These are phyloP conservation scores for Cotesia glomerata DNA, from an alignment of 1,140 invertebrate species.

Conservation along the genomic window DNA sequence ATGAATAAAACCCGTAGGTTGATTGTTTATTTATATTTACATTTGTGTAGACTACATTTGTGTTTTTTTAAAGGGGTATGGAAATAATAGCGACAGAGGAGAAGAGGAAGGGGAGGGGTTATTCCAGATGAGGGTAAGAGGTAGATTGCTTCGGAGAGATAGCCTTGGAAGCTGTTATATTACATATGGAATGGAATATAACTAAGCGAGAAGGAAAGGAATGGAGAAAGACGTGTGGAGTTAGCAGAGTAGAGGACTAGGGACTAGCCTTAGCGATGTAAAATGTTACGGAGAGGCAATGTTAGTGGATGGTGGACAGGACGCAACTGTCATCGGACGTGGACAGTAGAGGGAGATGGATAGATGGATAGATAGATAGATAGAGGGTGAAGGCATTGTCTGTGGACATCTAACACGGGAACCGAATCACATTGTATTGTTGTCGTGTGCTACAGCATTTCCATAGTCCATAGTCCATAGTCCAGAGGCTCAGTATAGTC, in stretches of 20 bases:
- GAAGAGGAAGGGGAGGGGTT: not conserved
- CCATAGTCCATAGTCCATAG: not conserved
- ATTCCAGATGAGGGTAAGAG: not conserved
- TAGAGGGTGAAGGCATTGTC: constrained; percentile 25
- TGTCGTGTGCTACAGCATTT: constrained; percentile 13
- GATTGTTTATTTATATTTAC: no score
- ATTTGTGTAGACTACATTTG: not conserved
- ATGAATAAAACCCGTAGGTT: no score
- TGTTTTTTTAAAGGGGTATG: not conserved
- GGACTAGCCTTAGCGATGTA: not conserved
- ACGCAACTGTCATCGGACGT: constrained; percentile 26
- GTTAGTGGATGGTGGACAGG: constrained; percentile 11
- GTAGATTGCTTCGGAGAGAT: constrained; percentile 9
- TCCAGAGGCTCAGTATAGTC: not conserved
- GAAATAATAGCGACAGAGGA: no score
- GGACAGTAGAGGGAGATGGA: not conserved
- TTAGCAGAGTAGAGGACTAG: not conserved
- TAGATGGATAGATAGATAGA: constrained; percentile 24
- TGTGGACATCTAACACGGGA: constrained; percentile 16
- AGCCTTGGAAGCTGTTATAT: not conserved
- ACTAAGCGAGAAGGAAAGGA: no score
- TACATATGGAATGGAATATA: no score
- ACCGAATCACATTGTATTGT: constrained; percentile 22
- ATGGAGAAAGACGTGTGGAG: not conserved
- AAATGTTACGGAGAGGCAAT: no score